Percentiles rank a stretch among this genome's conserved stretches.
Evolutionary conservation across 2,113 vertebrate species (phyloP).

Genomic region (Hystrix cristata): DNA sequence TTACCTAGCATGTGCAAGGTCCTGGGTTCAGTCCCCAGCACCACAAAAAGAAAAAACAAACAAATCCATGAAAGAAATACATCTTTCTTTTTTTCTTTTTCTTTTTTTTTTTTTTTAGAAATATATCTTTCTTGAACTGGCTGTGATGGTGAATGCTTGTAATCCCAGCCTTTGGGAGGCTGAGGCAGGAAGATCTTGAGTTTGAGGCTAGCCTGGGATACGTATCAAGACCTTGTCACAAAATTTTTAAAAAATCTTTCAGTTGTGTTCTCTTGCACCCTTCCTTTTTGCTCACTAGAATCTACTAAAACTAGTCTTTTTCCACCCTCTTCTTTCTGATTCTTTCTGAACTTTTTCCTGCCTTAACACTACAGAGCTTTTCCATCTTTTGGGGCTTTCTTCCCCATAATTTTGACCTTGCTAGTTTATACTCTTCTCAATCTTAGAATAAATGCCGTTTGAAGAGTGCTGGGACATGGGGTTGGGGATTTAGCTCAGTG

Average conservation of each 20-base stretch:
- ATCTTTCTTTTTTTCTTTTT: too few species aligned
- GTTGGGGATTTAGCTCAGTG: too few species aligned
- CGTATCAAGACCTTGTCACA: background rate
- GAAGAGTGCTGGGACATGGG: background rate
- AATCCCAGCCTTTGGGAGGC: too few species aligned
- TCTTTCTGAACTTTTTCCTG: background rate
- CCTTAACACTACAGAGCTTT: background rate
- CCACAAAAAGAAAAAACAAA: too few species aligned
- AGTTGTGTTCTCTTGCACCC: background rate
- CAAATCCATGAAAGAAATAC: too few species aligned
- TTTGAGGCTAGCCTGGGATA: too few species aligned
- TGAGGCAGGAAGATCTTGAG: too few species aligned
- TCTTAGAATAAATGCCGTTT: background rate
- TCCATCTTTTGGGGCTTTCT: background rate
- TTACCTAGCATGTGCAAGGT: too few species aligned
- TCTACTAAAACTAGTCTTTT: slow-evolving; percentile 40
- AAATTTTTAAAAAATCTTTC: background rate
- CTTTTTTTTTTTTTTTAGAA: too few species aligned
- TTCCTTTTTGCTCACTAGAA: slow-evolving; percentile 11
- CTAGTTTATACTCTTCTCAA: background rate
- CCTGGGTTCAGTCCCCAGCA: too few species aligned
- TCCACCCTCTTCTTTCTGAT: background rate
- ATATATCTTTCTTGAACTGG: too few species aligned
- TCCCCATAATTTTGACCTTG: background rate
- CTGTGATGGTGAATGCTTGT: too few species aligned